phyloP scores from a whole-genome alignment of 1,140 invertebrate species.

The Meteorus sp. region DNA sequence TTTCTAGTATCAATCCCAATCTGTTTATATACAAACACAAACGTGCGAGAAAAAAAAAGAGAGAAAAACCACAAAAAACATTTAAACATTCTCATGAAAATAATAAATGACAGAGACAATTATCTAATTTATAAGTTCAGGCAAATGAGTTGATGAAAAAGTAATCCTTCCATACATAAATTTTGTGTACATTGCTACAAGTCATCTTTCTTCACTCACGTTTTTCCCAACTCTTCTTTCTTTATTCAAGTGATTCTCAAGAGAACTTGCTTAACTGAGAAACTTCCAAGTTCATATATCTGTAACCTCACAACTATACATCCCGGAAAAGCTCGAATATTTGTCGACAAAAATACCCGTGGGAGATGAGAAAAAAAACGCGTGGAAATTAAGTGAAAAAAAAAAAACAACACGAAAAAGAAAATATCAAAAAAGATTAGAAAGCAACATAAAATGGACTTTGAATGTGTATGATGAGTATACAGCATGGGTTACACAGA shows the following conservation, averaged over 20 bases:
- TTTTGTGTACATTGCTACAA: not conserved
- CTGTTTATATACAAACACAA: too few species aligned
- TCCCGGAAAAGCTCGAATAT: constrained; percentile 1
- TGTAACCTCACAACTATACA: not conserved
- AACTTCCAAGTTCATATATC: constrained; percentile 21
- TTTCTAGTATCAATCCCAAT: too few species aligned
- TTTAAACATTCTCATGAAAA: too few species aligned
- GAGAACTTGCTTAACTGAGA: constrained; percentile 13
- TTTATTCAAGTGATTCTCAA: constrained; percentile 15
- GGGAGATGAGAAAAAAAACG: not conserved
- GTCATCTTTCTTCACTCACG: not conserved
- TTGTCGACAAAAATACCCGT: not conserved
- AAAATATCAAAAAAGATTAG: too few species aligned
- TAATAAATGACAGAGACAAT: too few species aligned
- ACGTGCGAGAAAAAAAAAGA: too few species aligned
- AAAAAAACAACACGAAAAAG: constrained; percentile 9
- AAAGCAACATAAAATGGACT: too few species aligned
- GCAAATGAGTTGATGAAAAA: too few species aligned
- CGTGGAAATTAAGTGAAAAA: not conserved
- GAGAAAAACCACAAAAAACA: too few species aligned
- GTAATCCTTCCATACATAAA: not conserved
- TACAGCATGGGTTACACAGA: constrained; percentile 3
- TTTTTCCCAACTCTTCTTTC: not conserved
- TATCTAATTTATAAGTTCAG: too few species aligned
- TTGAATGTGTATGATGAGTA: too few species aligned